Conservation (phyloP, 2,888 invertebrate genomes). For the Apomyelois bistriatella region DNA sequence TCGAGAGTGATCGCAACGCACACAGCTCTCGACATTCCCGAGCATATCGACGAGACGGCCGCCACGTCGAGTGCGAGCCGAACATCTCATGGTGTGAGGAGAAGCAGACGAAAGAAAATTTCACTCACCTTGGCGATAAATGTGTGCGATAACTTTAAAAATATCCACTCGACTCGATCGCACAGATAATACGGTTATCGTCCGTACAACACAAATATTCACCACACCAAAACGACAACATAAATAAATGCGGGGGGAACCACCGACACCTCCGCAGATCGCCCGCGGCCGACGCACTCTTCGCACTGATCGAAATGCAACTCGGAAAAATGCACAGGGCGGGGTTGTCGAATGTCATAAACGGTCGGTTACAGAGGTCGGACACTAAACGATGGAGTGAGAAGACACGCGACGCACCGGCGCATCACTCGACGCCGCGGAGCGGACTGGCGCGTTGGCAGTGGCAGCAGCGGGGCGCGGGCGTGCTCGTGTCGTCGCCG, state of each 20-base stretch:
- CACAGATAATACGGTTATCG: conserved; percentile 78
- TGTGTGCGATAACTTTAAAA: conserved; percentile 58
- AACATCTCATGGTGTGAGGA: conserved; percentile 37
- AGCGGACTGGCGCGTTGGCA: conserved; percentile 50
- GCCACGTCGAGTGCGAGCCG: conserved; percentile 67
- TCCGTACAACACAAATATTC: conserved; percentile 77
- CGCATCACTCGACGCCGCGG: conserved; percentile 58
- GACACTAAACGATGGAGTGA: conserved; percentile 57
- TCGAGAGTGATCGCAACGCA: conserved; percentile 30
- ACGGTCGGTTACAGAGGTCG: conserved; percentile 73
- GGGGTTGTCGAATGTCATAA: conserved; percentile 77
- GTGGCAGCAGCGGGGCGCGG: conserved; percentile 24
- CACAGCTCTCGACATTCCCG: conserved; percentile 45
- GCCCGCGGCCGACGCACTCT: conserved; percentile 57
- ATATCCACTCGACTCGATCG: conserved; percentile 72
- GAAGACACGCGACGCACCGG: conserved; percentile 44
- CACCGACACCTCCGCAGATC: conserved; percentile 49
- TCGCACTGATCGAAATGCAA: conserved; percentile 70
- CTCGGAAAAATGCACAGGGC: conserved; percentile 74
- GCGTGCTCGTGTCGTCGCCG: conserved; percentile 36
- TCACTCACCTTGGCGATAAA: conserved; percentile 66
- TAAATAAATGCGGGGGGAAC: conserved; percentile 70
- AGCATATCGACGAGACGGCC: conserved; percentile 50
- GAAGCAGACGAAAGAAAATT: conserved; percentile 43
- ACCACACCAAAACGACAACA: conserved; percentile 79